phyloP scores from a whole-genome alignment of 2,888 invertebrate species.

The Hetaerina titia region DNA sequence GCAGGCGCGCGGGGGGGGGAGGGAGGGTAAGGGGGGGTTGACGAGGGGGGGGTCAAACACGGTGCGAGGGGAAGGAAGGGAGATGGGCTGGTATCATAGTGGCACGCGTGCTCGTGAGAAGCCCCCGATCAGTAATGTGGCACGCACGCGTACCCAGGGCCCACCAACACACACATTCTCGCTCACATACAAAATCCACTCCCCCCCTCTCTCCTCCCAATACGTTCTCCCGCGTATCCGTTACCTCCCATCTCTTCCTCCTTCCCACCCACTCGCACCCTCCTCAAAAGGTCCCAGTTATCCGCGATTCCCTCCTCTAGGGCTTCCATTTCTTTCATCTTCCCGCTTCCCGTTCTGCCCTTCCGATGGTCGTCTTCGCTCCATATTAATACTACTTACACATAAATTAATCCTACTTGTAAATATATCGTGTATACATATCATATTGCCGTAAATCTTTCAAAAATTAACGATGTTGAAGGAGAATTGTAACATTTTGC shows the following conservation, averaged over 20 bases:
- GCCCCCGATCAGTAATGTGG: background rate
- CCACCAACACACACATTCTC: background rate
- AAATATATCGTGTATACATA: too few species aligned
- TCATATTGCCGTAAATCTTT: too few species aligned
- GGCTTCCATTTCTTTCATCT: background rate
- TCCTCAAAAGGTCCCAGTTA: too few species aligned
- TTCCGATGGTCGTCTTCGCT: too few species aligned
- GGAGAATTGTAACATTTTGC: too few species aligned
- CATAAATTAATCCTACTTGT: too few species aligned
- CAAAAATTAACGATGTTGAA: too few species aligned
- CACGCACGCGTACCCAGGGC: background rate
- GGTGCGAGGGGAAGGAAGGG: background rate
- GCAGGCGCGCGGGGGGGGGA: background rate
- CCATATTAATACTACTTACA: too few species aligned
- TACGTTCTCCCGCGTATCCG: background rate
- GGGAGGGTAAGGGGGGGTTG: background rate
- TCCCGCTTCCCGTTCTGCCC: background rate
- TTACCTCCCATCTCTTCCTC: background rate
- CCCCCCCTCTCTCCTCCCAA: background rate
- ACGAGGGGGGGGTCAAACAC: background rate
- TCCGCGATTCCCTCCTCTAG: background rate
- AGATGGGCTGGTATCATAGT: background rate
- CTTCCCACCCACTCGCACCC: background rate
- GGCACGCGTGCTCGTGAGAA: slow-evolving; percentile 14
- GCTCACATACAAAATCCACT: background rate